Conservation (phyloP, 2,113 vertebrate genomes). For the Heterochromis multidens region DNA sequence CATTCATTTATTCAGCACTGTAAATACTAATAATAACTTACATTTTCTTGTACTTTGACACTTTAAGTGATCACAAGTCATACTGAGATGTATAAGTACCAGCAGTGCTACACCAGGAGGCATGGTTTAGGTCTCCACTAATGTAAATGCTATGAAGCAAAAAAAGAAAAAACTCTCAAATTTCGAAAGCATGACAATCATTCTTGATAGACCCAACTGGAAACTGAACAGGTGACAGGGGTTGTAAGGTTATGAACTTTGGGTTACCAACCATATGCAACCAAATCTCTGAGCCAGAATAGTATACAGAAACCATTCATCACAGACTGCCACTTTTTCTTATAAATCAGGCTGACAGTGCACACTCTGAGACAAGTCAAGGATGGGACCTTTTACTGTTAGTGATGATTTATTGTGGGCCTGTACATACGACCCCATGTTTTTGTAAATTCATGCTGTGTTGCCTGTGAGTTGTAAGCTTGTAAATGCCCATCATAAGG, state of each 20-base stretch:
- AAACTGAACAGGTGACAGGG: slow-evolving; percentile 49
- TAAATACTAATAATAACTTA: not conserved
- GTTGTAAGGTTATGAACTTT: slow-evolving; percentile 40
- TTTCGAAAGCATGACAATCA: not conserved
- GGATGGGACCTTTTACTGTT: not conserved
- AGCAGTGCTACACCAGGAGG: no score
- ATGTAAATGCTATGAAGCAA: not conserved
- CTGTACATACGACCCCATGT: not conserved
- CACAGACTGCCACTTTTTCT: not conserved
- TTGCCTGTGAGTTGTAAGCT: not conserved
- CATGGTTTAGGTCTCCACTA: not conserved
- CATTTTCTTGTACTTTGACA: not conserved
- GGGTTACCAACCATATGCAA: slow-evolving; percentile 38
- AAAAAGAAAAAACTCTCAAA: not conserved
- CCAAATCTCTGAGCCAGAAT: slow-evolving; percentile 58
- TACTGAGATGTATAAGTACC: not conserved
- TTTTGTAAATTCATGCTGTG: not conserved
- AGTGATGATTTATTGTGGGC: not conserved
- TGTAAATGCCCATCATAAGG: not conserved
- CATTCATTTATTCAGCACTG: not conserved
- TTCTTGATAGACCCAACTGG: slow-evolving; percentile 10
- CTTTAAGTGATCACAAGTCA: not conserved
- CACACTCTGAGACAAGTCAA: not conserved
- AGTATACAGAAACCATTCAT: slow-evolving; percentile 20
- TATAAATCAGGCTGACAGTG: slow-evolving; percentile 29